Percentiles rank a stretch among this genome's conserved stretches.
Conservation (phyloP, 2,888 invertebrate genomes). For the Thereva unica region DNA sequence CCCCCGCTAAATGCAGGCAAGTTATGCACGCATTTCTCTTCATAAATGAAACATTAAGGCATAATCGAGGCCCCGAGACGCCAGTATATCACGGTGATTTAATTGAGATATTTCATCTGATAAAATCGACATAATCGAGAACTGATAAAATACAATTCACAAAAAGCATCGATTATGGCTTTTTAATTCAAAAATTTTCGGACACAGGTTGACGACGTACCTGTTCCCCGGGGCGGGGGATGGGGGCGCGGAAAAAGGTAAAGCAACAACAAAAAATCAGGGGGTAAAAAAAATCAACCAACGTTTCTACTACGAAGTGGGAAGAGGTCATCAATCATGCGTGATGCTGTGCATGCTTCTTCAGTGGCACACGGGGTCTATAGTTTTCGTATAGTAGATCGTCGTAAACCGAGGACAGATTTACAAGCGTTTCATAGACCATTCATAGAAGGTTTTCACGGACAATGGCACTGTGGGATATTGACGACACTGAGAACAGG, state of each 20-base stretch:
- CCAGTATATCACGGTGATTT: constrained; percentile 20
- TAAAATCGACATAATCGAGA: constrained; percentile 28
- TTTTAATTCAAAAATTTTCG: background rate
- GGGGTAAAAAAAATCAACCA: no score
- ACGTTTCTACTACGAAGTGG: constrained; percentile 19
- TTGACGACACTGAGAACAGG: constrained; percentile 1
- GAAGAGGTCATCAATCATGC: constrained; percentile 27
- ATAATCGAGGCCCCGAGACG: constrained; percentile 18
- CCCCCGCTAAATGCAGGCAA: no score
- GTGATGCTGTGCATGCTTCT: constrained; percentile 1
- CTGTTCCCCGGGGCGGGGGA: no score
- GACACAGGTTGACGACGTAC: no score
- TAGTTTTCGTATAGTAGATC: constrained; percentile 12
- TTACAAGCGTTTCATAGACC: constrained; percentile 28
- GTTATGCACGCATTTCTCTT: background rate
- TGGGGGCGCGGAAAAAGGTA: no score
- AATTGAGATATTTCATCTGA: constrained; percentile 35
- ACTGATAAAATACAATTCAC: constrained; percentile 32
- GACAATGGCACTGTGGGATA: constrained; percentile 30
- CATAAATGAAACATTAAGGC: constrained; percentile 4
- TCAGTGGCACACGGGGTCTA: constrained; percentile 22
- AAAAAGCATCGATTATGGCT: constrained; percentile 17
- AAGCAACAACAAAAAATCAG: no score
- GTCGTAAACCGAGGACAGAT: constrained; percentile 20
- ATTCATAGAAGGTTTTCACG: constrained; percentile 7